Evolutionary conservation across 2,888 invertebrate genomes (phyloP).

Genomic region (Aspidiotus destructor): DNA sequence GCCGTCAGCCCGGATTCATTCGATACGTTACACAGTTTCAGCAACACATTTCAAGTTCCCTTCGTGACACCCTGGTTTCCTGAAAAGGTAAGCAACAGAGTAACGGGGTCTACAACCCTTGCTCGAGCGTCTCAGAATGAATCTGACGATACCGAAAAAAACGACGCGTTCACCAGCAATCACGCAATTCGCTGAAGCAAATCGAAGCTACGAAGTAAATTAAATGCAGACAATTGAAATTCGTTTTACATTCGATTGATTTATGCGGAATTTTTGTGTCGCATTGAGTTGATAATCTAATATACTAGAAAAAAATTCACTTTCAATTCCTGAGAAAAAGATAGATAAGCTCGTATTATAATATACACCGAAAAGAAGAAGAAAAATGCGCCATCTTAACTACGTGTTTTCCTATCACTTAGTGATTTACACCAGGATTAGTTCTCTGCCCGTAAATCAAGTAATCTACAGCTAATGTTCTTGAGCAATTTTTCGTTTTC

Average conservation of each 20-base stretch:
- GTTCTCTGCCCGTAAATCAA: not conserved
- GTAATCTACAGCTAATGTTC: not conserved
- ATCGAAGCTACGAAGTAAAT: too few species aligned
- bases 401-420: not conserved
- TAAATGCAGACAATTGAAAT: constrained; percentile 1
- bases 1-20: constrained; percentile 90
- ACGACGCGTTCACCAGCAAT: too few species aligned
- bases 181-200: too few species aligned
- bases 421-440: constrained; percentile 12
- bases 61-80: constrained; percentile 91
- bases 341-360: not conserved
- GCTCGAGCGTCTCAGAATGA: too few species aligned
- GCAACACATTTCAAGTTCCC: constrained; percentile 91
- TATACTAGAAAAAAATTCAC: not conserved
- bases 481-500: constrained; percentile 4
- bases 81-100: constrained; percentile 58
- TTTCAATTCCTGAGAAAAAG: constrained; percentile 4
- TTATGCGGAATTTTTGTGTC: constrained; percentile 1
- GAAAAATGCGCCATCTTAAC: too few species aligned
- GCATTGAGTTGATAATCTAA: constrained; percentile 1
- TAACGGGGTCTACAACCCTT: not conserved
- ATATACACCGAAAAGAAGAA: too few species aligned
- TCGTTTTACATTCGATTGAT: constrained; percentile 7
- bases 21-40: constrained; percentile 85
- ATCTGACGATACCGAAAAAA: too few species aligned